phyloP scores from a whole-genome alignment of 1,140 invertebrate species.

The Drosophila ogumai region DNA sequence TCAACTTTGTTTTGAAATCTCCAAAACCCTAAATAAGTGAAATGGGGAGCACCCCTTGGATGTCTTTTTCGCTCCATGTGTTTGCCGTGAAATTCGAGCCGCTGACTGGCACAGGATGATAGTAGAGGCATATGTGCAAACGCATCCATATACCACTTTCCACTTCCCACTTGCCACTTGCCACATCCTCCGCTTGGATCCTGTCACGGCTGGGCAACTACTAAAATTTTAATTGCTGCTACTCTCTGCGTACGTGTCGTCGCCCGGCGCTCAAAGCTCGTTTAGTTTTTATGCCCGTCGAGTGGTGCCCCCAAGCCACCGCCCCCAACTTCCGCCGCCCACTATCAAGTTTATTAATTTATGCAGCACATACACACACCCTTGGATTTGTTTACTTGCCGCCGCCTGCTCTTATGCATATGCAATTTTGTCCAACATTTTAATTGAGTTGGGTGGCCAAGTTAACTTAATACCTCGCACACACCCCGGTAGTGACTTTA shows the following conservation, averaged over 20 bases:
- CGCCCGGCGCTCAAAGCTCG: slow-evolving; percentile 66
- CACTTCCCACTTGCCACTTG: background rate
- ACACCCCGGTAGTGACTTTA: slow-evolving; percentile 10
- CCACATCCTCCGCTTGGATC: background rate
- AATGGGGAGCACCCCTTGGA: background rate
- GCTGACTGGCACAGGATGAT: slow-evolving; percentile 45
- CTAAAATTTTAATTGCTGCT: slow-evolving; percentile 81
- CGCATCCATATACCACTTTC: background rate
- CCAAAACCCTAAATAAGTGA: background rate
- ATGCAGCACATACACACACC: slow-evolving; percentile 53
- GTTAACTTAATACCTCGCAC: slow-evolving; percentile 69
- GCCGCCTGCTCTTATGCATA: slow-evolving; percentile 63
- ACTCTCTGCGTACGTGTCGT: slow-evolving; percentile 71
- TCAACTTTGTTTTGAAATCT: background rate
- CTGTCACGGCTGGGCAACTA: slow-evolving; percentile 49
- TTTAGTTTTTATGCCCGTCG: slow-evolving; percentile 69
- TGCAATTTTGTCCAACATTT: slow-evolving; percentile 76
- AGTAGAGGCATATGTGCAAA: slow-evolving; percentile 50
- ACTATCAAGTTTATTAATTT: slow-evolving; percentile 81
- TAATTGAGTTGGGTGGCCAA: slow-evolving; percentile 79
- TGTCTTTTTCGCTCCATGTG: slow-evolving; percentile 22
- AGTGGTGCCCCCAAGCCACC: slow-evolving; percentile 5
- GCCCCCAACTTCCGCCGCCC: background rate
- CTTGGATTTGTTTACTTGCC: slow-evolving; percentile 46
- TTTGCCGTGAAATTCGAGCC: slow-evolving; percentile 58